phyloP scores from a whole-genome alignment of 2,797 vertebrate genomes.

The Antrozous pallidus region DNA sequence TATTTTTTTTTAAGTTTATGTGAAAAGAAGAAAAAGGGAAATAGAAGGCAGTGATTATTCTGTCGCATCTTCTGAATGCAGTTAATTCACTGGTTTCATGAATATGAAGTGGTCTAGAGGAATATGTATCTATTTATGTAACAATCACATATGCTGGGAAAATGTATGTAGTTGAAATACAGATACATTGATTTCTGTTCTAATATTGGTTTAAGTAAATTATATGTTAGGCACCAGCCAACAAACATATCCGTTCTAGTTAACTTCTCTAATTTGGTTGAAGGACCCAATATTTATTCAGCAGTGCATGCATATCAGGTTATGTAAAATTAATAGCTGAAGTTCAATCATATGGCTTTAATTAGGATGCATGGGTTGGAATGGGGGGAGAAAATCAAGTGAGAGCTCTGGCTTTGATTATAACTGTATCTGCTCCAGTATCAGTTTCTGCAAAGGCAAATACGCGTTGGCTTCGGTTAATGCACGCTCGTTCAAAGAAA shows the following conservation, averaged over 20 bases:
- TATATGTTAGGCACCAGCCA: conserved; percentile 77
- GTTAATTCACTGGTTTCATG: conserved; percentile 72
- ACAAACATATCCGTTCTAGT: conserved; percentile 81
- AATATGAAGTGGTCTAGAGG: conserved; percentile 71
- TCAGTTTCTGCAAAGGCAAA: conserved; percentile 70
- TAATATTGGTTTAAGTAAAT: conserved; percentile 82
- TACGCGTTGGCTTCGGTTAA: conserved; percentile 74
- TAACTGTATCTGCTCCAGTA: conserved; percentile 75
- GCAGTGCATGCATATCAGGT: conserved; percentile 77
- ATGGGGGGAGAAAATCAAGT: conserved; percentile 39
- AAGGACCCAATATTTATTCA: conserved; percentile 75
- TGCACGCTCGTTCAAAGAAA: conserved; percentile 55
- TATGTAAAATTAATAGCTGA: conserved; percentile 83
- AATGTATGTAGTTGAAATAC: conserved; percentile 79
- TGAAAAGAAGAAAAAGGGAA: conserved; percentile 56
- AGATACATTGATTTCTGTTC: conserved; percentile 74
- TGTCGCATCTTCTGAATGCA: conserved; percentile 69
- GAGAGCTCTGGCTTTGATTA: conserved; percentile 80
- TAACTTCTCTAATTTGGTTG: conserved; percentile 81
- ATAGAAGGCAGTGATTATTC: conserved; percentile 45
- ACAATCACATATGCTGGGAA: conserved; percentile 74
- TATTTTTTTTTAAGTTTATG: conserved; percentile 48
- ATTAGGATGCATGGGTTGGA: conserved; percentile 77
- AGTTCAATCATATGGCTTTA: conserved; percentile 80
- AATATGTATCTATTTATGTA: conserved; percentile 75